phyloP scores from a whole-genome alignment of 2,113 vertebrate species.

The Cichladusa arquata region DNA sequence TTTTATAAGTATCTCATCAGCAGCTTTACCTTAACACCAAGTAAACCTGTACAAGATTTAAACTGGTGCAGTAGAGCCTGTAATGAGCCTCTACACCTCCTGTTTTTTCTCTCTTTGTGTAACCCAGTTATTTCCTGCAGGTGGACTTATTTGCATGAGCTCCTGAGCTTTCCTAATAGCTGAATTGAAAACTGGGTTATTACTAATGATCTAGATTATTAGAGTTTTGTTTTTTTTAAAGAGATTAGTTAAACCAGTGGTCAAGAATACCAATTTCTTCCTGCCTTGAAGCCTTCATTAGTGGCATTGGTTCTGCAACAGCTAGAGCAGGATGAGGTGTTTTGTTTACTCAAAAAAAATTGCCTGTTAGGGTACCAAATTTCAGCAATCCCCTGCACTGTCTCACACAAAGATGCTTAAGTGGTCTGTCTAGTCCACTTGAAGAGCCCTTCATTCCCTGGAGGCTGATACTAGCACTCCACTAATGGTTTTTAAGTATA shows the following conservation, averaged over 20 bases:
- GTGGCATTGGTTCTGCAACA: not conserved
- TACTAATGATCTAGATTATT: constrained; percentile 5
- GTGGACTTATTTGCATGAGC: constrained; percentile 19
- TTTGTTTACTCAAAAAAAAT: not conserved
- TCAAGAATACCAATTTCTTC: not conserved
- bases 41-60: not conserved
- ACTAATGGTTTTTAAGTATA: not conserved
- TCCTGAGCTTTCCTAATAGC: constrained; percentile 7
- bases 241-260: not conserved
- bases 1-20: not conserved
- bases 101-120: not conserved
- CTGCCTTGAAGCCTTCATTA: not conserved
- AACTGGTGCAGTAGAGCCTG: not conserved
- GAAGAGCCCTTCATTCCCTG: not conserved
- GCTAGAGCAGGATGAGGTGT: not conserved
- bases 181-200: constrained; percentile 9
- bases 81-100: not conserved
- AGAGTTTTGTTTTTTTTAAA: not conserved
- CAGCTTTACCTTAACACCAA: not conserved
- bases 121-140: constrained; percentile 21
- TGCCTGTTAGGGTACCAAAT: not conserved
- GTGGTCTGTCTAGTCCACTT: not conserved
- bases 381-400: not conserved
- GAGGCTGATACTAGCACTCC: not conserved
- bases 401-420: not conserved